Conservation (phyloP, 2,797 vertebrate species). For the Borostomias antarcticus region DNA sequence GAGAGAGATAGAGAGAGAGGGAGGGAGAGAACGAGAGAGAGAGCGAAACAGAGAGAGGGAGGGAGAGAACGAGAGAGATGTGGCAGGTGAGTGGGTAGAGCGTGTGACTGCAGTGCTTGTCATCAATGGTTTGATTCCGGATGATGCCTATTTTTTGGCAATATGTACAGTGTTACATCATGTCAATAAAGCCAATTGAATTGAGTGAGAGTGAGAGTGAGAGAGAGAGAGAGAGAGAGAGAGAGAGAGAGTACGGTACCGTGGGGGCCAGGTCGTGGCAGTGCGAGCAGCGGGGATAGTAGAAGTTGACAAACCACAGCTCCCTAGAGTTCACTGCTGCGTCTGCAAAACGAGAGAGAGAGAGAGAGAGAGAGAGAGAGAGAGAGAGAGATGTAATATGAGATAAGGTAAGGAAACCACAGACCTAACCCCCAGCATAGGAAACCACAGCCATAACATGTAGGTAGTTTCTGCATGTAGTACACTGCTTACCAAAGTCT, state of each 20-base stretch:
- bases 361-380: constrained; percentile 17
- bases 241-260: constrained; percentile 64
- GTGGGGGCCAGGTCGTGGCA: constrained; percentile 95
- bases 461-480: too few species aligned
- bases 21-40: neutral
- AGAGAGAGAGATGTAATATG: too few species aligned
- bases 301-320: constrained; percentile 98
- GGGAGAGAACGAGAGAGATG: neutral
- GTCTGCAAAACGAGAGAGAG: constrained; percentile 73
- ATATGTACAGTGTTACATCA: too few species aligned
- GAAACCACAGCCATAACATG: neutral
- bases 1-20: constrained; percentile 14
- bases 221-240: neutral
- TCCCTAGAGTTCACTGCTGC: constrained; percentile 94
- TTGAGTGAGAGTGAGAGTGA: constrained; percentile 17
- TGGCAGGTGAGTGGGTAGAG: too few species aligned
- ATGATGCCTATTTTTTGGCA: too few species aligned
- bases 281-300: constrained; percentile 95
- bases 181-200: too few species aligned
- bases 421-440: neutral
- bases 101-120: too few species aligned
- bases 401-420: neutral
- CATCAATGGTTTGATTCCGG: too few species aligned
- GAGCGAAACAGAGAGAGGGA: neutral
- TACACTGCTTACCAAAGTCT: constrained; percentile 81